Evolutionary conservation across 2,113 vertebrate genomes (phyloP), one percentile per base, ranked within the genome.

Genomic region (Glaucidium brasilianum): DNA sequence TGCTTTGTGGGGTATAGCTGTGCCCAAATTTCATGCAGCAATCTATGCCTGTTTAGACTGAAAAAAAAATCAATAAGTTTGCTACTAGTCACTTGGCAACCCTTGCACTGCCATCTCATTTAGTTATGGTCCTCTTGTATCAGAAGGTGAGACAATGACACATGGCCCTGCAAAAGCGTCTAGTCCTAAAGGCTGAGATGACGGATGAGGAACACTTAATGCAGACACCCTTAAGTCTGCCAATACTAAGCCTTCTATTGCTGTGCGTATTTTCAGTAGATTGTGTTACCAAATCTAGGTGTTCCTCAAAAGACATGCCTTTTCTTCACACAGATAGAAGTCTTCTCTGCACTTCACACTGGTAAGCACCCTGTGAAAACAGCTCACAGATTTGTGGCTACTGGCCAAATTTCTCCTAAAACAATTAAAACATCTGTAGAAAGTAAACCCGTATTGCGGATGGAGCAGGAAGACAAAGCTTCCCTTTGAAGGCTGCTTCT

Each of bases 141-240:
- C 29, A 41, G 20, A 22, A 47, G 13, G 35, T 53, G 43, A 79
- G 43, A 63, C 21, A 79, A 37, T 6, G 21, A 12, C 12, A 18
- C 18, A 7, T 4, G 37, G 41, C 30, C 29, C 60, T 63, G 34
- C 41, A 41, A 17, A 66, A 68, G 29, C 2, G 6, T 32, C 64
- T 29, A 0, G 27, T 82, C 35, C 35, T 45, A 4, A 68, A 62
- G 43, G 34, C 59, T 25, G 34, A 7, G 8, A 55, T 26, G 25
- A 13, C 5, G 59, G 37, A 34, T 30, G 14, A 80, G 22, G 14
- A 88, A 75, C 34, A 47, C 1, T 32, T 30, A 78, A 67, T 11
- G 5, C 21, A 63, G n/a, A 74, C 4, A 7, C 22, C 0, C 0
- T 18, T 8, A 45, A 30, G 30, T 68, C 69, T 73, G 25, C 37